phyloP scores from a whole-genome alignment of 1,140 invertebrate genomes.

The Harpegnathos saltator region DNA sequence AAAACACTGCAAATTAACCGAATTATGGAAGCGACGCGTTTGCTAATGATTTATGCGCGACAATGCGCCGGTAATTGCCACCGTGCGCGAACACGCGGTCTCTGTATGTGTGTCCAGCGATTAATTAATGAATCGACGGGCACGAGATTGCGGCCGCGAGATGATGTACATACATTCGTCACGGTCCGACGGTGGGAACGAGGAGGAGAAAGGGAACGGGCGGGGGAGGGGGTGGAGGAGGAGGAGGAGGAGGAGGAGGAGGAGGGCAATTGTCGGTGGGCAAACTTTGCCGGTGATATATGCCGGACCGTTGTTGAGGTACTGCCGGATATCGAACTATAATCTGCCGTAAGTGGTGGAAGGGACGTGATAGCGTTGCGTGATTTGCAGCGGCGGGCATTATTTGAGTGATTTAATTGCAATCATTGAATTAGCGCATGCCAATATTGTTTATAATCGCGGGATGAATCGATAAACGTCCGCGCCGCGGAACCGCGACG shows the following conservation, averaged over 20 bases:
- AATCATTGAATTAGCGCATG: conserved; percentile 61
- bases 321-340: conserved; percentile 61
- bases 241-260: conserved; percentile 5
- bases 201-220: not conserved
- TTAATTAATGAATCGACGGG: conserved; percentile 76
- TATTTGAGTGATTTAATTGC: conserved; percentile 62
- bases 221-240: not conserved
- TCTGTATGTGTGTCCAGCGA: conserved; percentile 65
- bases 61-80: conserved; percentile 75
- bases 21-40: conserved; percentile 75
- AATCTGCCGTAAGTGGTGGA: conserved; percentile 57
- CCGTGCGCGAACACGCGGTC: conserved; percentile 67
- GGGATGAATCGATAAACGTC: conserved; percentile 55
- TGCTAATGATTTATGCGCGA: conserved; percentile 76
- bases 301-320: conserved; percentile 54
- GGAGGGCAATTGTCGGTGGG: conserved; percentile 56
- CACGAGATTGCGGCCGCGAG: conserved; percentile 73
- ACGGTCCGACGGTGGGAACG: conserved; percentile 59
- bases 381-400: conserved; percentile 55
- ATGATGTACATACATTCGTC: conserved; percentile 75
- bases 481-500: conserved; percentile 32
- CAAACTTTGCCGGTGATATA: conserved; percentile 59
- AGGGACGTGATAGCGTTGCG: conserved; percentile 59
- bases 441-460: conserved; percentile 60
- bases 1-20: conserved; percentile 75